Conservation (phyloP, 1,140 invertebrate species). For the Drosophila erecta region DNA sequence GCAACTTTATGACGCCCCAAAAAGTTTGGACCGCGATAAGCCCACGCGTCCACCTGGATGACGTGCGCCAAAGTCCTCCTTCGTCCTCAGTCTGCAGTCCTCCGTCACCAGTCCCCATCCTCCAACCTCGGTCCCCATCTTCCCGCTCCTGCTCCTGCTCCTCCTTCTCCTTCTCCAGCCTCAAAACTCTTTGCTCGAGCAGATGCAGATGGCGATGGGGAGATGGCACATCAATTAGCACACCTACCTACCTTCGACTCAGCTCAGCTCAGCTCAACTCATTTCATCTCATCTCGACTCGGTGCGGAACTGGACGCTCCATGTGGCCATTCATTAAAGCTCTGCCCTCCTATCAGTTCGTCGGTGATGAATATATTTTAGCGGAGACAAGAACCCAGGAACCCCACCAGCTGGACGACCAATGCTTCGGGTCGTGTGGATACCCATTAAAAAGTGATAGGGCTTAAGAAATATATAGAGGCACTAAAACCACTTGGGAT, state of each 20-base stretch:
- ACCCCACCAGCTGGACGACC: slow-evolving; percentile 1
- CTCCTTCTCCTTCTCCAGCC: slow-evolving; percentile 1
- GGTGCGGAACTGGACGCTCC: slow-evolving; percentile 26
- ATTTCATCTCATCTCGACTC: slow-evolving; percentile 15
- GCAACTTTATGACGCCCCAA: slow-evolving; percentile 68
- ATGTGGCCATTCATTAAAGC: slow-evolving; percentile 74
- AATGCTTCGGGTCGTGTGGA: background rate
- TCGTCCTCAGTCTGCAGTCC: background rate
- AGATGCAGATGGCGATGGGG: slow-evolving; percentile 40
- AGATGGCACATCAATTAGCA: slow-evolving; percentile 82
- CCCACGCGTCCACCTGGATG: slow-evolving; percentile 66
- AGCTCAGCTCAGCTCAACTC: slow-evolving; percentile 13
- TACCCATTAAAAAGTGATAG: slow-evolving; percentile 4
- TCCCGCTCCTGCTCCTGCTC: background rate
- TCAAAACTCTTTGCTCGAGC: background rate
- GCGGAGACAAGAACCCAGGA: slow-evolving; percentile 60
- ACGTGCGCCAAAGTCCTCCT: slow-evolving; percentile 49
- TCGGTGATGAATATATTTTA: slow-evolving; percentile 79
- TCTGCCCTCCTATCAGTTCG: slow-evolving; percentile 62
- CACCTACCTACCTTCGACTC: slow-evolving; percentile 69
- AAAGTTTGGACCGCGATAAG: slow-evolving; percentile 71
- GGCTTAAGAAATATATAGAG: no score
- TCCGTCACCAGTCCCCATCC: background rate
- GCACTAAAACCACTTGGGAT: no score
- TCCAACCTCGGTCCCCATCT: background rate